phyloP scores from a whole-genome alignment of 2,888 invertebrate genomes.

The Podabrus alpinus region DNA sequence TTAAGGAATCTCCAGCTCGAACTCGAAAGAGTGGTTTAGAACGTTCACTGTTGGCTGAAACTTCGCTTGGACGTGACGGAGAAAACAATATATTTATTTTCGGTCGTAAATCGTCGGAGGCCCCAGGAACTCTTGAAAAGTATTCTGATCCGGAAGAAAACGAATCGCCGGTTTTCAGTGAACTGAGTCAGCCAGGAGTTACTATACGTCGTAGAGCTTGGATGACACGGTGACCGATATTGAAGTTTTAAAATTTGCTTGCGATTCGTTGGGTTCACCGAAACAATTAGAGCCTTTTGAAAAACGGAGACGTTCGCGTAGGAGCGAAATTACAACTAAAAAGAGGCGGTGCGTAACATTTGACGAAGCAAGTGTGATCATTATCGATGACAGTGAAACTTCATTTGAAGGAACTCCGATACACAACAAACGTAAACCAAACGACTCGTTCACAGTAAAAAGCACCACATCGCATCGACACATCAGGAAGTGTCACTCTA shows the following conservation, averaged over 20 bases:
- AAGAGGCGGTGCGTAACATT: conserved; percentile 8
- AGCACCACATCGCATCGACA: background rate
- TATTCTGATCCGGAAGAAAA: background rate
- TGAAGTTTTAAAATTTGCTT: background rate
- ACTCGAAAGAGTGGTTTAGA: background rate
- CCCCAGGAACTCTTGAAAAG: background rate
- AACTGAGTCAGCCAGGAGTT: background rate
- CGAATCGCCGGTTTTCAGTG: background rate
- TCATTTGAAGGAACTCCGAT: background rate
- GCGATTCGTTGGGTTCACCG: background rate
- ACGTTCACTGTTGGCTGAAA: background rate
- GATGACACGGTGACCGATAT: conserved; percentile 1
- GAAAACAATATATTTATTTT: background rate
- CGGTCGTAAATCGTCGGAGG: background rate
- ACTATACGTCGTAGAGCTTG: background rate
- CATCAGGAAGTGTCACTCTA: background rate
- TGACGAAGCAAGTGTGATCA: conserved; percentile 6
- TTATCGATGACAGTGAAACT: conserved; percentile 6
- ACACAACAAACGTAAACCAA: background rate
- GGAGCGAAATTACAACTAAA: background rate
- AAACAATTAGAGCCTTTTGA: background rate
- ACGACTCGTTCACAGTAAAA: background rate
- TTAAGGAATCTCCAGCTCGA: background rate
- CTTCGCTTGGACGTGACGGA: background rate
- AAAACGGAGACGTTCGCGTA: background rate